Evolutionary conservation across 2,113 vertebrate species (phyloP).

Genomic region (Psittacara wagleri): DNA sequence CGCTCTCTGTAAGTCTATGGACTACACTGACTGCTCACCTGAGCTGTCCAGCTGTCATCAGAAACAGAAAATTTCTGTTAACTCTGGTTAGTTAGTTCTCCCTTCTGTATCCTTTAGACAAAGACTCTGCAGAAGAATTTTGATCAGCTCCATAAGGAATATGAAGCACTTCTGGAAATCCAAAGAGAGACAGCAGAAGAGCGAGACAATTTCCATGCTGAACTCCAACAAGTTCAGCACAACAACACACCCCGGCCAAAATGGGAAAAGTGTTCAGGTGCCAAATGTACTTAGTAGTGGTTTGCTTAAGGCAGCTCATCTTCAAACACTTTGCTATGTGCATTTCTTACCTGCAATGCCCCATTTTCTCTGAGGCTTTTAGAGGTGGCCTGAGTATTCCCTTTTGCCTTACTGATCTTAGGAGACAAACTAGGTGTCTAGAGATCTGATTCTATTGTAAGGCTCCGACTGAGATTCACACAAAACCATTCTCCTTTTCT

Average conservation of each 20-base stretch:
- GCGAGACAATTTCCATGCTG: slow-evolving; percentile 25
- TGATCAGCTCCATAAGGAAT: slow-evolving; percentile 72
- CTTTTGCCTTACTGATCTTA: background rate
- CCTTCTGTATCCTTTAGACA: slow-evolving; percentile 59
- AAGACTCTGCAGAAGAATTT: slow-evolving; percentile 74
- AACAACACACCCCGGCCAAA: slow-evolving; percentile 59
- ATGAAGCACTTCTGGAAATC: slow-evolving; percentile 76
- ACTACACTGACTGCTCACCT: background rate
- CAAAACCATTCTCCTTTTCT: background rate
- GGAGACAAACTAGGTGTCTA: background rate
- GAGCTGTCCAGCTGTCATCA: background rate
- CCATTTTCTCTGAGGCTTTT: background rate
- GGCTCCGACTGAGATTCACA: background rate
- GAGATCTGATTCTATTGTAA: background rate
- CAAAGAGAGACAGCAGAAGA: slow-evolving; percentile 67
- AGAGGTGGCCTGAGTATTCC: background rate
- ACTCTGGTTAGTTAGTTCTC: background rate
- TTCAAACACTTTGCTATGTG: background rate
- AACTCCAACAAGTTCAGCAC: slow-evolving; percentile 62
- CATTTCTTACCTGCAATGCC: background rate
- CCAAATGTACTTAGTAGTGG: background rate
- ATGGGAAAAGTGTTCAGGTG: slow-evolving; percentile 76
- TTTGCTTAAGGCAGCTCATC: background rate
- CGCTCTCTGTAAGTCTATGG: background rate
- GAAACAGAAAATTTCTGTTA: background rate